Base-by-base conservation (phyloP, 2,888 invertebrate species). In the Ennomos fuscantarius region DNA sequence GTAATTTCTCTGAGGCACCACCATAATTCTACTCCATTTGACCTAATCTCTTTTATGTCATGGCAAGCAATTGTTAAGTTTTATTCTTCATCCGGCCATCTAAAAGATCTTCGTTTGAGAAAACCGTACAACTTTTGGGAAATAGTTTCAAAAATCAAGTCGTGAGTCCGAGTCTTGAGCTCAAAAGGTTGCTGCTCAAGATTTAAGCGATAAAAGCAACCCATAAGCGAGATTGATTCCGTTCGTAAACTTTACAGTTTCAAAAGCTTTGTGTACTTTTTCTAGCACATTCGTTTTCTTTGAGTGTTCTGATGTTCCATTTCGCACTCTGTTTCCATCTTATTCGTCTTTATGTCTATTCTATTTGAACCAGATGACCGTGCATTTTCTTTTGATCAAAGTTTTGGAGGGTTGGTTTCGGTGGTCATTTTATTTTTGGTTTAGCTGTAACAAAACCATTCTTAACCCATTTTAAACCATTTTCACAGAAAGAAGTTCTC, bases 201-300 rank as follows among this genome's bases (percentile, higher is more conserved):
- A 59, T 65, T 59, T 56, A 61, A 50, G 12, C 56, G 52, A 50
- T 35, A 47, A 56, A 55, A 49, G 43, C 31, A 59, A 24, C 6
- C 60, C 58, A 52, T 61, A 60, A 48, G 41, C 40, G 53, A 56
- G 55, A 66, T 58, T 66, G 63, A 66, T 66, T 60, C 57, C 49
- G 56, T 36, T 63, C 47, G 50, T 44, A 55, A 63, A 60, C 57
- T 57, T 59, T 52, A 49, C 52, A 48, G 52, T 49, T 54, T 55
- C 55, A 41, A 43, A 56, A 56, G 56, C 42, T 60, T 50, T 55
- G 49, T 55, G 54, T 53, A 41, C 48, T 45, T 31, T 45, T 13
- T 53, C 42, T 42, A 13, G 40, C 37, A 47, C 46, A 48, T 46
- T 52, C 43, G 57, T 51, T 50, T 50, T 50, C 48, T 47, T 37